phyloP scores from a whole-genome alignment of 2,888 invertebrate genomes.

The Cordylochernes scorpioides region DNA sequence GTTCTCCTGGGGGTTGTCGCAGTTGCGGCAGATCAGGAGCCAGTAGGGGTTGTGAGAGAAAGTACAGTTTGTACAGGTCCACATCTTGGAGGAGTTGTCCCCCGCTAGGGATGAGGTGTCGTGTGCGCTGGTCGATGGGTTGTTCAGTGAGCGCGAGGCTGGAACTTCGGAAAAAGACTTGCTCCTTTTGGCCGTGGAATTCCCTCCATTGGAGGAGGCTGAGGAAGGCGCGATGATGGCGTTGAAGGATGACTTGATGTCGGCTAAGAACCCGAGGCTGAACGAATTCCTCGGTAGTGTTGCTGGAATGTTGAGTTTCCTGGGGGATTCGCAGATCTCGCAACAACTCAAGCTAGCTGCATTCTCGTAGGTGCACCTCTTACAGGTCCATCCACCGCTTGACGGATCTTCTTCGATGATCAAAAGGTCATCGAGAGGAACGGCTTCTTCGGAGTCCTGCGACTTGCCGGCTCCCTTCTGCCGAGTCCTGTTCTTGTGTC shows the following conservation, averaged over 20 bases:
- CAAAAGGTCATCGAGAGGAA: conserved; percentile 9
- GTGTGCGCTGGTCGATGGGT: conserved; percentile 3
- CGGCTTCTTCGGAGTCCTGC: conserved; percentile 11
- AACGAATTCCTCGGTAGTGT: conserved; percentile 24
- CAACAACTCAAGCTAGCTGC: conserved; percentile 36
- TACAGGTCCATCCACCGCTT: conserved; percentile 42
- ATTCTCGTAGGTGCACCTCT: conserved; percentile 47
- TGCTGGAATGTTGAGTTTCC: conserved; percentile 20
- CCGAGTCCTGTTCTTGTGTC: conserved; percentile 29
- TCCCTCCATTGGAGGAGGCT: conserved; percentile 5
- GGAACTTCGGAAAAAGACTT: conserved; percentile 25
- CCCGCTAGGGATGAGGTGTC: conserved; percentile 9
- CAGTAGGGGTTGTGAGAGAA: conserved; percentile 60
- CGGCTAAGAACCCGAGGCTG: conserved; percentile 10
- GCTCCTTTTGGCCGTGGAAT: conserved; percentile 8
- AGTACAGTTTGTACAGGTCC: conserved; percentile 67
- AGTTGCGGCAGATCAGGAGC: conserved; percentile 52
- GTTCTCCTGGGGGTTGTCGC: conserved; percentile 36
- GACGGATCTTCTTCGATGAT: conserved; percentile 22
- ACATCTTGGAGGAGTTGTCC: conserved; percentile 19
- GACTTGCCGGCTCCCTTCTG: conserved; percentile 18
- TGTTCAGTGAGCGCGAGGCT: conserved; percentile 4
- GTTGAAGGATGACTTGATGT: conserved; percentile 8
- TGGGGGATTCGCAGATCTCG: conserved; percentile 44
- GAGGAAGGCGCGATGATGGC: conserved; percentile 5